Base-by-base conservation (phyloP, 2,888 invertebrate genomes). In the Apamea sordens region DNA sequence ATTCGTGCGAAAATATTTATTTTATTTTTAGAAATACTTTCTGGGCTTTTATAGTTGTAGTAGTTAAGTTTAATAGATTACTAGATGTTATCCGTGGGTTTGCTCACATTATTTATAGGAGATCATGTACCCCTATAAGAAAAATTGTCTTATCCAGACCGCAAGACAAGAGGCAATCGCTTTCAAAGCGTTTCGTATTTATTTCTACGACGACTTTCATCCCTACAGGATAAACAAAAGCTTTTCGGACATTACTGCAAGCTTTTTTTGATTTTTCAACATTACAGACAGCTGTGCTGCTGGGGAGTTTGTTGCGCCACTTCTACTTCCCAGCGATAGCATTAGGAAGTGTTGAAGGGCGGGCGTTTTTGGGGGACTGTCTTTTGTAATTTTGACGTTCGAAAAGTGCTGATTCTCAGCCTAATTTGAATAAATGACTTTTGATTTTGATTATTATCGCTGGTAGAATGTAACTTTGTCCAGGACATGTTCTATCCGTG, bases 1-100 rank as follows among this genome's bases (percentile, higher is more conserved):
- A 11, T 50, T 36, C 21, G n/a, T 41, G 56, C 44, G 24, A 71
- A 84, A 44, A 79, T 67, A 11, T 71, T 79, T 84, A 47, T 84
- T 81, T 84, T 53, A 79, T 73, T 70, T 53, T n/a, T 28, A 53
- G 24, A 1, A 44, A 28, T 68, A 53, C 15, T 73, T 44, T 47
- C 21, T 47, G 47, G 11, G 36, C 36, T 47, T 67, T 36, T 71
- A 18, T 68, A 13, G 59, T 36, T 8, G 15, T 4, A 15, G 44
- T n/a, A n/a, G 64, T 64, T 24, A 64, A 24, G 36, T 36, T 6
- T 36, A 64, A 64, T 21, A 64, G 36, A 64, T 36, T 64, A 36
- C 36, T 64, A 11, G 64, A 24, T 64, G 8, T 63, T 18, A 32
- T 21, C 18, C 10, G 18, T 15, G 36, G 21, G 21, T 36, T 64